These are phyloP conservation scores for Didymodactylos carnosus DNA, from an alignment of 2,888 invertebrate genomes.

Conservation along the genomic window DNA sequence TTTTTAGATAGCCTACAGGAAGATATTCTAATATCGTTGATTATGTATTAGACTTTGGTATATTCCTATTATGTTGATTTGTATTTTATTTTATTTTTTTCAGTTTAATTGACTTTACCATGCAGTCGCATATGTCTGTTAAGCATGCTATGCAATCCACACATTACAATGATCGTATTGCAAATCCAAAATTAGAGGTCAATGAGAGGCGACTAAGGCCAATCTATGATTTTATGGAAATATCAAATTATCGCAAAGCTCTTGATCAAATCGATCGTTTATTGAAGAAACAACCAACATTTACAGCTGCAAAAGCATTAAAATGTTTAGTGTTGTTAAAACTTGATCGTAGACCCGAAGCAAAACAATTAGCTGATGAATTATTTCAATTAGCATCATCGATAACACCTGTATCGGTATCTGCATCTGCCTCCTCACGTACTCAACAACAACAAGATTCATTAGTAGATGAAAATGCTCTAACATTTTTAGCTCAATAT, in stretches of 20 bases:
- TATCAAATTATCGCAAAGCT: not conserved
- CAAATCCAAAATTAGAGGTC: not conserved
- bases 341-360: not conserved
- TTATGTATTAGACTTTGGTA: too few species aligned
- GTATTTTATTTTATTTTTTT: too few species aligned
- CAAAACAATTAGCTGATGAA: not conserved
- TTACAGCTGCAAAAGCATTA: not conserved
- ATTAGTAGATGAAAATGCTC: slow-evolving; percentile 70
- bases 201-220: not conserved
- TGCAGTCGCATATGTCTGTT: too few species aligned
- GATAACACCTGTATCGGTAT: too few species aligned
- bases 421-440: not conserved
- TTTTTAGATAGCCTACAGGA: too few species aligned
- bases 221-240: not conserved
- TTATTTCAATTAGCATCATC: not conserved
- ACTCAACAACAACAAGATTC: slow-evolving; percentile 14
- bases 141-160: too few species aligned
- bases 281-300: not conserved
- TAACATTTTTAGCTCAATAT: slow-evolving; percentile 55
- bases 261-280: not conserved
- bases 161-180: not conserved
- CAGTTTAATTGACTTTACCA: too few species aligned
- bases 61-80: too few species aligned
- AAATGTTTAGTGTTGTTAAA: not conserved
- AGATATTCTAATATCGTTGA: too few species aligned